Conservation (phyloP, 2,113 vertebrate species). For the Cyprinus carpio region DNA sequence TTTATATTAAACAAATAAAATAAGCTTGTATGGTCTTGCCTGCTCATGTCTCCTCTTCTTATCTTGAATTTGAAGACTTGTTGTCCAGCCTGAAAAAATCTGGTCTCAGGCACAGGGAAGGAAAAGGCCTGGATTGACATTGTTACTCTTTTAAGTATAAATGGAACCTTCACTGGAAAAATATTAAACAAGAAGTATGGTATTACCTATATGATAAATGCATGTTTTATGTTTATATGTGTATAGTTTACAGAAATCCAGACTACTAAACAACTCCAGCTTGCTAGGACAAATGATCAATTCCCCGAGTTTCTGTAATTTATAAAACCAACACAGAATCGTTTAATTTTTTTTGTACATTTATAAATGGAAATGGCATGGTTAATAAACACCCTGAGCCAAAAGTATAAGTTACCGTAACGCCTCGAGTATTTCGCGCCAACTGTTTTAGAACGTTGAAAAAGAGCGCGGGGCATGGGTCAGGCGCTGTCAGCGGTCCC, state of each 20-base stretch:
- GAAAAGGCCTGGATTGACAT: conserved; percentile 82
- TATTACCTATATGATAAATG: background rate
- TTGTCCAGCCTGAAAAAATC: conserved; percentile 79
- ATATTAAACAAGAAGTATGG: background rate
- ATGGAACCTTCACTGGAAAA: conserved; percentile 14
- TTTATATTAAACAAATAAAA: background rate
- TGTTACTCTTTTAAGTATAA: conserved; percentile 22
- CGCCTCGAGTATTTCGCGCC: background rate
- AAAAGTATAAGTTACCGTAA: conserved; percentile 59
- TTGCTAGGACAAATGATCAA: background rate
- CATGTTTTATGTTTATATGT: background rate
- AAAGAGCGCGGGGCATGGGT: background rate
- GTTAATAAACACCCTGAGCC: background rate
- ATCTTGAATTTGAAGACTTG: conserved; percentile 86
- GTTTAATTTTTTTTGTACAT: background rate
- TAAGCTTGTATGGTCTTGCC: conserved; percentile 74
- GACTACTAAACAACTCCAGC: background rate
- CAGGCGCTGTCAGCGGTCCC: conserved; percentile 48
- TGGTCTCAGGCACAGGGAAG: conserved; percentile 80
- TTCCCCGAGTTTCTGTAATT: background rate
- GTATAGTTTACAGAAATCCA: background rate
- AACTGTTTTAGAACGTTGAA: background rate
- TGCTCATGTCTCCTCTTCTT: conserved; percentile 78
- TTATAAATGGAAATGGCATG: background rate
- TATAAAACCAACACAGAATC: background rate